Percentiles rank a stretch among this genome's conserved stretches.
Evolutionary conservation across 2,888 invertebrate species (phyloP).

Genomic region (Drosophila rubida): DNA sequence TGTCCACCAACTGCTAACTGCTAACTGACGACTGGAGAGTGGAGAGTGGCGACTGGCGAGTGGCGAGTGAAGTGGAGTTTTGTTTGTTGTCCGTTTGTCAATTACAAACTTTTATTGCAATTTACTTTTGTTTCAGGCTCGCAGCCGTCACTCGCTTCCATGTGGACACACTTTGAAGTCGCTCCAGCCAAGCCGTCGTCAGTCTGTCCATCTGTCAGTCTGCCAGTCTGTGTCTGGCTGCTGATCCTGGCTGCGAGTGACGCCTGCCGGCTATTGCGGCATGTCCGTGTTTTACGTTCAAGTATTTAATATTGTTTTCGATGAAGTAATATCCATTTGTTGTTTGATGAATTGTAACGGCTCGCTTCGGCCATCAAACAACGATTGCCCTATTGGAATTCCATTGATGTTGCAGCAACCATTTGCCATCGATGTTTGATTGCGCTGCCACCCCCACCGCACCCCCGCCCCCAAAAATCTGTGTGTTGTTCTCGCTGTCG

Average conservation of each 20-base stretch:
- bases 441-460: no score
- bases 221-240: conserved; percentile 20
- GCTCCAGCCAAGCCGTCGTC: conserved; percentile 28
- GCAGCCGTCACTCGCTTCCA: conserved; percentile 52
- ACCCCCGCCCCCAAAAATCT: conserved; percentile 22
- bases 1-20: conserved; percentile 44
- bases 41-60: conserved; percentile 14
- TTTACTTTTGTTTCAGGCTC: conserved; percentile 78
- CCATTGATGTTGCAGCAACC: conserved; percentile 59
- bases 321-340: conserved; percentile 77
- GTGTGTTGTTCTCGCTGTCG: conserved; percentile 17
- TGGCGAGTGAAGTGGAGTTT: conserved; percentile 66
- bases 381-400: conserved; percentile 64
- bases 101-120: conserved; percentile 82
- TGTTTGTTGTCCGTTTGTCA: conserved; percentile 81
- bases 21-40: conserved; percentile 19
- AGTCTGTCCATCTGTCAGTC: neutral
- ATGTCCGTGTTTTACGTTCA: conserved; percentile 64
- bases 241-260: conserved; percentile 26
- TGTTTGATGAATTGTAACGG: conserved; percentile 77
- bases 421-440: conserved; percentile 25
- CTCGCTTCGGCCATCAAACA: conserved; percentile 60
- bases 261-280: conserved; percentile 32
- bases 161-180: conserved; percentile 67
- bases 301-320: conserved; percentile 80